A percentile compares a stretch with the other conserved stretches of the same genome.
Evolutionary conservation across 2,113 vertebrate genomes (phyloP).

Genomic region (Phoenicopterus ruber): DNA sequence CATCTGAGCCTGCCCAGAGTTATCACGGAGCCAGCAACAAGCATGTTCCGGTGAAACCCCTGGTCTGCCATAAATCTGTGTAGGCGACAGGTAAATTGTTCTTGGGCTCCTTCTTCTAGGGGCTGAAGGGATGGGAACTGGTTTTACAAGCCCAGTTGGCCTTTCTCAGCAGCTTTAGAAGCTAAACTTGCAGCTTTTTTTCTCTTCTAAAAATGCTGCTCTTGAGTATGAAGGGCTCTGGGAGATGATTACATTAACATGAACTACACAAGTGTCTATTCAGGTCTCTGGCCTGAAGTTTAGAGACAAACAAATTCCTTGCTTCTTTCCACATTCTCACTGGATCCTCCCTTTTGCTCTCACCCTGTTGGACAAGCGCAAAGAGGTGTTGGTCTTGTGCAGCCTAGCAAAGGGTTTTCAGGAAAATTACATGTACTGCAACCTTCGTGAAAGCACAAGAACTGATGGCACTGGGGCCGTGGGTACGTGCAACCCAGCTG

Average conservation of each 20-base stretch:
- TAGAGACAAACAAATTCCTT: not conserved
- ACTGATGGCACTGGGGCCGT: not conserved
- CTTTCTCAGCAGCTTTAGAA: not conserved
- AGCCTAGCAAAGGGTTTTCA: not conserved
- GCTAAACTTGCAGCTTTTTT: not conserved
- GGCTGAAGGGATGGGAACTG: not conserved
- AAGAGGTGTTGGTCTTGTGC: not conserved
- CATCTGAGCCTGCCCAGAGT: not conserved
- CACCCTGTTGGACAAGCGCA: not conserved
- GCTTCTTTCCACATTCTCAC: not conserved
- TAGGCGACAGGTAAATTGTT: not conserved
- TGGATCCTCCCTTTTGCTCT: not conserved
- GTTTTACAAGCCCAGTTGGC: not conserved
- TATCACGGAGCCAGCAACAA: not conserved
- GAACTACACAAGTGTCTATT: not conserved
- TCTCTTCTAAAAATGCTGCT: not conserved
- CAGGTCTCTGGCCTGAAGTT: not conserved
- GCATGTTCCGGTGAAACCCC: not conserved
- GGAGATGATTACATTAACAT: not conserved
- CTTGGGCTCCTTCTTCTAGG: not conserved
- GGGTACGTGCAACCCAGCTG: not conserved
- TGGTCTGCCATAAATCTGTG: not conserved
- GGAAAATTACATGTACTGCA: not conserved
- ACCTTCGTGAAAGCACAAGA: not conserved
- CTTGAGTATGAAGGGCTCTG: not conserved